Percentiles rank a stretch among this genome's conserved stretches.
These are phyloP conservation scores for Limnodromus scolopaceus DNA, from an alignment of 2,797 vertebrate species.

Conservation along the genomic window DNA sequence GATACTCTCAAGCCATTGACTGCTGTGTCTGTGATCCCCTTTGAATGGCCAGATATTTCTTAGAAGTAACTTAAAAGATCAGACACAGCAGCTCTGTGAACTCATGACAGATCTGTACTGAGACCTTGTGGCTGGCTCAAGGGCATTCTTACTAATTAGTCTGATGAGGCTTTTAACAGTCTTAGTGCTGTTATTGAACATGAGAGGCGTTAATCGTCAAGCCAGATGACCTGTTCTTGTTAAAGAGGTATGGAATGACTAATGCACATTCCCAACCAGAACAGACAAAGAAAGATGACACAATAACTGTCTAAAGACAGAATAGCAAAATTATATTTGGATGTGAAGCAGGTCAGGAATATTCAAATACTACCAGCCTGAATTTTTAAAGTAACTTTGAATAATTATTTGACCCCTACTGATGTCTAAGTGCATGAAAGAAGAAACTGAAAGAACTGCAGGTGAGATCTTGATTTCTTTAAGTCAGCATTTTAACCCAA, in stretches of 20 bases:
- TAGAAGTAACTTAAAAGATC: neutral
- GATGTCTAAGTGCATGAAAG: neutral
- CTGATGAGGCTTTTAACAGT: slow-evolving; percentile 16
- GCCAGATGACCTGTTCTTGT: neutral
- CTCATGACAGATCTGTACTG: neutral
- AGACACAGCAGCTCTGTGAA: neutral
- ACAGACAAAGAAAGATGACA: neutral
- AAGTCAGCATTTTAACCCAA: neutral
- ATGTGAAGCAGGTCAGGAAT: neutral
- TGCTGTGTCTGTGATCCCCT: neutral
- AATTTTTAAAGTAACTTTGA: neutral
- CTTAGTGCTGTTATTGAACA: slow-evolving; percentile 9
- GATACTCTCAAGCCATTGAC: neutral
- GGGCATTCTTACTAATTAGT: slow-evolving; percentile 30
- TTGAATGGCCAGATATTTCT: neutral
- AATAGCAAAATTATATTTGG: neutral
- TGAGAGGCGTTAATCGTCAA: slow-evolving; percentile 28
- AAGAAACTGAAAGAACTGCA: neutral
- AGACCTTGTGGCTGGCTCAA: neutral
- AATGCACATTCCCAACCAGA: neutral
- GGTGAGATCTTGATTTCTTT: neutral
- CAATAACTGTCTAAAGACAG: neutral
- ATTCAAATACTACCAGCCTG: neutral
- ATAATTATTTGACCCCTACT: neutral
- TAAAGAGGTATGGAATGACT: neutral